phyloP scores from a whole-genome alignment of 1,140 invertebrate genomes.

The Oscheius sp. region DNA sequence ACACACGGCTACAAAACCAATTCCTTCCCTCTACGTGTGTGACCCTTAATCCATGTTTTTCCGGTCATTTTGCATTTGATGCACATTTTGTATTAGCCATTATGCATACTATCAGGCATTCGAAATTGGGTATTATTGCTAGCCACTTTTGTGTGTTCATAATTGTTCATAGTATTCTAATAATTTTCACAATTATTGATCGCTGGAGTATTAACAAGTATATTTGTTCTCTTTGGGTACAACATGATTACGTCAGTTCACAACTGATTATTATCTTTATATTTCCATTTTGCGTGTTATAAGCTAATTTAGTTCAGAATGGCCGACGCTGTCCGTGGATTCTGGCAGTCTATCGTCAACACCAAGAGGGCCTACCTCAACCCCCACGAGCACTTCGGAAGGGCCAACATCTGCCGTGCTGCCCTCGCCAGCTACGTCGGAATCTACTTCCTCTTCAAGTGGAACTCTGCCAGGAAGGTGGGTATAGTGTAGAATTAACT shows the following conservation, averaged over 20 bases:
- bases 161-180: no score
- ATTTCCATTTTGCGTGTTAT: not conserved
- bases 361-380: conserved; percentile 50
- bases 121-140: not conserved
- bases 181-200: no score
- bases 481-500: no score
- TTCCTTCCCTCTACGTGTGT: not conserved
- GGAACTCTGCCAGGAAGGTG: conserved; percentile 45
- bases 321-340: conserved; percentile 41
- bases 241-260: no score
- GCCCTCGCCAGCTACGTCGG: conserved; percentile 48
- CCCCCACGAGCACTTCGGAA: conserved; percentile 52
- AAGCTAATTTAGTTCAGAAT: no score
- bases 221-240: no score
- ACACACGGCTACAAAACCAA: not conserved
- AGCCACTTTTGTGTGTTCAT: no score
- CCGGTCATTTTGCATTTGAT: conserved; percentile 6
- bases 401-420: conserved; percentile 49
- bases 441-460: conserved; percentile 49
- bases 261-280: no score
- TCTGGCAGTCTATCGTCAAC: conserved; percentile 44
- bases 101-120: not conserved
- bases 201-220: no score
- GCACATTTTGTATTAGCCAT: conserved; percentile 4
- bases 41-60: not conserved